Evolutionary conservation across 53 echinoderm and acorn worm genomes (phyloP).

Genomic region (Hippasteria phrygiana): DNA sequence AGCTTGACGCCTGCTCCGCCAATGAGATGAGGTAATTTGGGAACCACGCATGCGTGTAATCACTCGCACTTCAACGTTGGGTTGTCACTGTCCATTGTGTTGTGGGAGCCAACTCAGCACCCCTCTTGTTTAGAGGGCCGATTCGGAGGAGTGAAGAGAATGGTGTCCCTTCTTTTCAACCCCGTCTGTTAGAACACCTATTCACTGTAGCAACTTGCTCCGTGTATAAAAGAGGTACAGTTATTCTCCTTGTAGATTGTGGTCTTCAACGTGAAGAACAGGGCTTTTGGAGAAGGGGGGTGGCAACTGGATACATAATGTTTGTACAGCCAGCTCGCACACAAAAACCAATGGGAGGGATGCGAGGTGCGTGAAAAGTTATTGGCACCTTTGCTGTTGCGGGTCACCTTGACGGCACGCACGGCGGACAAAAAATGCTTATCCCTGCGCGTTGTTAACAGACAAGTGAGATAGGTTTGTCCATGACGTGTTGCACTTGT

Average conservation of each 20-base stretch:
- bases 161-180: neutral
- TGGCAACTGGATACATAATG: too few relatives aligned
- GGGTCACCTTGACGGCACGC: conserved; percentile 54
- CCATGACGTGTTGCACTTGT: neutral
- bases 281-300: neutral
- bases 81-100: conserved; percentile 60
- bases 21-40: conserved; percentile 75
- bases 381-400: conserved; percentile 40
- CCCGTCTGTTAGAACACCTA: neutral
- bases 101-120: neutral
- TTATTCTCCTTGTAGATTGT: conserved; percentile 12
- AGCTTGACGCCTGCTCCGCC: conserved; percentile 75
- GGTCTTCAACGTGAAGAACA: neutral
- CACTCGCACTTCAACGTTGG: conserved; percentile 43
- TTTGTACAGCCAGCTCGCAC: too few relatives aligned
- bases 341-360: neutral
- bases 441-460: conserved; percentile 38
- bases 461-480: neutral
- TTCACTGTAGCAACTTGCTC: neutral
- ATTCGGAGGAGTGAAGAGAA: neutral
- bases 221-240: neutral
- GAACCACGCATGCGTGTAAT: conserved; percentile 80
- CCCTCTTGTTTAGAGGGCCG: conserved; percentile 37
- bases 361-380: neutral
- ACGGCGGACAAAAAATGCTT: conserved; percentile 19